Evolutionary conservation across 2,888 invertebrate species (phyloP).

Genomic region (Eumerus sabulonum): DNA sequence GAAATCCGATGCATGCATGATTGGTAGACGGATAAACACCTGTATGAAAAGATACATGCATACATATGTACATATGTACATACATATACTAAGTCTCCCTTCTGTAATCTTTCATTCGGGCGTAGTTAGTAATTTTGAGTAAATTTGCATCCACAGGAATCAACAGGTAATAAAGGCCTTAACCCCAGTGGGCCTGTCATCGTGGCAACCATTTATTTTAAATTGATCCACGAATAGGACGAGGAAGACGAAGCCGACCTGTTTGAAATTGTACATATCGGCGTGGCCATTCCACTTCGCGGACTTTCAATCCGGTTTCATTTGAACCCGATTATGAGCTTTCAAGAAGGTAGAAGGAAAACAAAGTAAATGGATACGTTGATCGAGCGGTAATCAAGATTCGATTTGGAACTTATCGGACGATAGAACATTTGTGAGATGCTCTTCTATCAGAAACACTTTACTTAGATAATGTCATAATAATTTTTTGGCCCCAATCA

Average conservation of each 20-base stretch:
- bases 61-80: too few relatives aligned
- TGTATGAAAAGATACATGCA: constrained; percentile 17
- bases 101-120: constrained; percentile 18
- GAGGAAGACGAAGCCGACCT: constrained; percentile 41
- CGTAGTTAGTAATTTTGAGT: constrained; percentile 37
- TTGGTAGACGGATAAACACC: constrained; percentile 49
- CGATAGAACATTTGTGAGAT: too few relatives aligned
- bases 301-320: constrained; percentile 60
- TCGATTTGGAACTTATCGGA: too few relatives aligned
- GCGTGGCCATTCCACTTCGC: constrained; percentile 27
- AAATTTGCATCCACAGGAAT: constrained; percentile 44
- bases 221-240: neutral
- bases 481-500: too few relatives aligned
- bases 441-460: too few relatives aligned
- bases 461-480: too few relatives aligned
- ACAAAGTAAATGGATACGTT: too few relatives aligned
- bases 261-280: constrained; percentile 32
- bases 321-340: constrained; percentile 51
- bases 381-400: too few relatives aligned
- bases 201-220: constrained; percentile 61
- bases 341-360: constrained; percentile 47
- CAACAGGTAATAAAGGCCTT: constrained; percentile 51
- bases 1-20: constrained; percentile 41
- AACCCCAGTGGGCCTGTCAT: constrained; percentile 53
- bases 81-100: too few relatives aligned